These are phyloP conservation scores for Papilio glaucus DNA, from an alignment of 1,140 invertebrate species.

Conservation along the genomic window DNA sequence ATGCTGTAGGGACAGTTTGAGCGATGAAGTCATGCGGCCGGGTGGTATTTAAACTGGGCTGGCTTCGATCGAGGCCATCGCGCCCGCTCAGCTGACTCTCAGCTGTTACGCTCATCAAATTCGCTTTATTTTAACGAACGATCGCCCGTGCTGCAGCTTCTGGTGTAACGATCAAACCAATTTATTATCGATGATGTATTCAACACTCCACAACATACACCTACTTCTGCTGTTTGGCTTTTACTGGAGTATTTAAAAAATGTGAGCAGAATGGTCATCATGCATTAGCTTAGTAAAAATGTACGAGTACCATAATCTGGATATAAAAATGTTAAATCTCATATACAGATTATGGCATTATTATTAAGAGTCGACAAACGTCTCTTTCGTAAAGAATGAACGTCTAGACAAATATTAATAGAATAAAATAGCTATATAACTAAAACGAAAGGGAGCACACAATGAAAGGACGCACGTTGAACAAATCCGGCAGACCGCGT, in stretches of 20 bases:
- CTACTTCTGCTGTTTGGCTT: neutral
- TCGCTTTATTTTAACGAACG: constrained; percentile 51
- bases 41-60: too few relatives aligned
- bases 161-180: constrained; percentile 51
- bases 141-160: constrained; percentile 42
- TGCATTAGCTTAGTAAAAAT: too few relatives aligned
- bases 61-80: constrained; percentile 41
- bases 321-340: too few relatives aligned
- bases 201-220: neutral
- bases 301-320: too few relatives aligned
- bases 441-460: constrained; percentile 12
- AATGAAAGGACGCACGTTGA: constrained; percentile 33
- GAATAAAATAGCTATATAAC: constrained; percentile 1
- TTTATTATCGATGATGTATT: constrained; percentile 19
- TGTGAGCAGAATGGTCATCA: too few relatives aligned
- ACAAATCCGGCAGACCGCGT: constrained; percentile 46
- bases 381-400: neutral
- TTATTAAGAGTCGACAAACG: neutral
- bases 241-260: neutral
- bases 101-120: constrained; percentile 70
- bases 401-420: constrained; percentile 10
- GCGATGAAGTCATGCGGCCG: too few relatives aligned
- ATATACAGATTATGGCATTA: too few relatives aligned
- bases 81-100: constrained; percentile 59
- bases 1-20: too few relatives aligned